Evolutionary conservation across 37 sponge, comb jelly and placozoan species (phyloP).

Genomic region (Cladorhizidae sp.): DNA sequence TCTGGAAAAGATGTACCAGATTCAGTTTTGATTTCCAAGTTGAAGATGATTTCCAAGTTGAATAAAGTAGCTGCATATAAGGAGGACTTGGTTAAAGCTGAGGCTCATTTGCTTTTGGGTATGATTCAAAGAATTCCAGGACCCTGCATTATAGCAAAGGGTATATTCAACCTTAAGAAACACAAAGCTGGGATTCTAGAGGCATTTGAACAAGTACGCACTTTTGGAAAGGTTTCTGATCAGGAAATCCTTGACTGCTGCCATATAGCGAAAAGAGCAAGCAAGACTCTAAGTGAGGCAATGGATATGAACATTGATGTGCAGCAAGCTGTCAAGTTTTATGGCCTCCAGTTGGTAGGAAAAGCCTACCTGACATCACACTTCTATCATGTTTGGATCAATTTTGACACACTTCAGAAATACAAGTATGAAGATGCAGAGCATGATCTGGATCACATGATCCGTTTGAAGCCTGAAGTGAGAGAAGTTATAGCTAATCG

Average conservation of each 20-base stretch:
- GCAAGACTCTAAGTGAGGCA: neutral
- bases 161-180: neutral
- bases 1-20: neutral
- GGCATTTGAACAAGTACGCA: slow-evolving; percentile 31
- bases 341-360: slow-evolving; percentile 18
- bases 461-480: slow-evolving; percentile 6
- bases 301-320: slow-evolving; percentile 17
- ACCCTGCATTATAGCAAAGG: slow-evolving; percentile 1
- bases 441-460: slow-evolving; percentile 46
- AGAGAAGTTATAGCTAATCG: slow-evolving; percentile 21
- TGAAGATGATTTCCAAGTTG: neutral
- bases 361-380: slow-evolving; percentile 16
- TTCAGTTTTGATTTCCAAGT: slow-evolving; percentile 17
- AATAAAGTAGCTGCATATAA: neutral
- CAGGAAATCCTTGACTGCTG: slow-evolving; percentile 22
- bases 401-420: neutral
- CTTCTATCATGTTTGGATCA: slow-evolving; percentile 30
- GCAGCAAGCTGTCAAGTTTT: slow-evolving; percentile 32
- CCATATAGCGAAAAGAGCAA: slow-evolving; percentile 2
- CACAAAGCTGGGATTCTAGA: slow-evolving; percentile 46
- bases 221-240: neutral
- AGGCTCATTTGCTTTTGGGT: slow-evolving; percentile 24
- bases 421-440: slow-evolving; percentile 1
- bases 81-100: slow-evolving; percentile 3
- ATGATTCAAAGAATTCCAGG: neutral